Evolutionary conservation across 2,888 invertebrate species (phyloP).

Genomic region (Dusona sp.): DNA sequence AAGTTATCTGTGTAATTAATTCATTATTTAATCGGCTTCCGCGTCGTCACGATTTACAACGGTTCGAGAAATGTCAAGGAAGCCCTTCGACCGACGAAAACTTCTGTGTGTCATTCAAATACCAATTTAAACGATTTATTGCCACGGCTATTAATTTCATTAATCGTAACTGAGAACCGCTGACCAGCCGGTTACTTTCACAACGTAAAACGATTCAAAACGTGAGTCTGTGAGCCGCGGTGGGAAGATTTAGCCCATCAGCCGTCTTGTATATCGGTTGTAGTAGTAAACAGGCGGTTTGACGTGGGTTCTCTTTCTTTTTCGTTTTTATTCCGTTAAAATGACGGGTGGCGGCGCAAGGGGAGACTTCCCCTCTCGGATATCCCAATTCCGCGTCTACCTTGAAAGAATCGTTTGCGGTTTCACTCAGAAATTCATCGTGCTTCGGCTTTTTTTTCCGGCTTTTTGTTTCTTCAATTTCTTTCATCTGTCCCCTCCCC

Average conservation of each 20-base stretch:
- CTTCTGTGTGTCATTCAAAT: background rate
- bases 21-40: constrained; percentile 10
- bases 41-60: background rate
- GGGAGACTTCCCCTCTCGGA: constrained; percentile 63
- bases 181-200: constrained; percentile 77
- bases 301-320: constrained; percentile 67
- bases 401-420: constrained; percentile 33
- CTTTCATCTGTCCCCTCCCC: background rate
- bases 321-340: constrained; percentile 55
- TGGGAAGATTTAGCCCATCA: constrained; percentile 63
- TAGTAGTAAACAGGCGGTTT: constrained; percentile 65
- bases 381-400: constrained; percentile 23
- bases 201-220: constrained; percentile 73
- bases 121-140: background rate
- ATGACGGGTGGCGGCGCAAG: constrained; percentile 72
- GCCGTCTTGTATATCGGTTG: constrained; percentile 43
- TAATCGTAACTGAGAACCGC: constrained; percentile 75
- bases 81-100: background rate
- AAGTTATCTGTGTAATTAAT: background rate
- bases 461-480: constrained; percentile 6
- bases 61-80: background rate
- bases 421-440: constrained; percentile 33
- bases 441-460: background rate
- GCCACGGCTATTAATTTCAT: constrained; percentile 20
- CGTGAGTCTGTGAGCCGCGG: constrained; percentile 65